A percentile compares a stretch with the other conserved stretches of the same genome.
Conservation (phyloP, 1,140 invertebrate species). For the Apis cerana region DNA sequence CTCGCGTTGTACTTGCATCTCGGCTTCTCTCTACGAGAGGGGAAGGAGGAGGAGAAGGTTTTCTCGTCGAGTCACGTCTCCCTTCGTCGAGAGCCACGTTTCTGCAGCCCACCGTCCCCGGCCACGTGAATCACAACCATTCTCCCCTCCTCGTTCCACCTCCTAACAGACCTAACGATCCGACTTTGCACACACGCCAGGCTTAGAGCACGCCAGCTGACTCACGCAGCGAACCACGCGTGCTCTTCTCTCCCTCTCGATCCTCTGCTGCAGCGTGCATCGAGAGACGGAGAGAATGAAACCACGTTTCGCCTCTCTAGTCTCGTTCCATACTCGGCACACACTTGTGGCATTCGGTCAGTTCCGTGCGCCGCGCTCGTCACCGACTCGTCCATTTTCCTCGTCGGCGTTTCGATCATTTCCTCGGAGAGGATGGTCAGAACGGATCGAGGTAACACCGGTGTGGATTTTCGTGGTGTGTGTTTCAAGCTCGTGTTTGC, state of each 20-base stretch:
- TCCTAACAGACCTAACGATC: constrained; percentile 26
- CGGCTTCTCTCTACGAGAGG: no score
- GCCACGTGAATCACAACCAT: constrained; percentile 34
- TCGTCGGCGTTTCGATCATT: not conserved
- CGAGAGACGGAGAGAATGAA: constrained; percentile 28
- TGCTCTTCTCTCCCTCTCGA: constrained; percentile 7
- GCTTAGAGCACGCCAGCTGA: constrained; percentile 51
- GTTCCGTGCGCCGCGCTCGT: constrained; percentile 23
- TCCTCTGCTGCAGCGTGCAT: no score
- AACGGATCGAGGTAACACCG: not conserved
- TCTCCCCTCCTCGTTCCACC: not conserved
- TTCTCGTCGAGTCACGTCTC: not conserved
- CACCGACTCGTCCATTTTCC: not conserved
- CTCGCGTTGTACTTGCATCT: no score
- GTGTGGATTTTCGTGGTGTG: not conserved
- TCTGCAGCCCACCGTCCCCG: not conserved
- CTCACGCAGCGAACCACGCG: constrained; percentile 45
- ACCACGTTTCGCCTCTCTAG: constrained; percentile 55
- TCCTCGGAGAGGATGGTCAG: not conserved
- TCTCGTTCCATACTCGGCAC: constrained; percentile 54
- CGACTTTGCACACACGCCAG: constrained; percentile 28
- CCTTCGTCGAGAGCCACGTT: not conserved
- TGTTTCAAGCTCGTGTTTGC: not conserved
- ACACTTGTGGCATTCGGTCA: constrained; percentile 47
- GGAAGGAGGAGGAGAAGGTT: not conserved